phyloP scores from a whole-genome alignment of 37 sponge, comb jelly and placozoan species.

The Haliclona indistincta region DNA sequence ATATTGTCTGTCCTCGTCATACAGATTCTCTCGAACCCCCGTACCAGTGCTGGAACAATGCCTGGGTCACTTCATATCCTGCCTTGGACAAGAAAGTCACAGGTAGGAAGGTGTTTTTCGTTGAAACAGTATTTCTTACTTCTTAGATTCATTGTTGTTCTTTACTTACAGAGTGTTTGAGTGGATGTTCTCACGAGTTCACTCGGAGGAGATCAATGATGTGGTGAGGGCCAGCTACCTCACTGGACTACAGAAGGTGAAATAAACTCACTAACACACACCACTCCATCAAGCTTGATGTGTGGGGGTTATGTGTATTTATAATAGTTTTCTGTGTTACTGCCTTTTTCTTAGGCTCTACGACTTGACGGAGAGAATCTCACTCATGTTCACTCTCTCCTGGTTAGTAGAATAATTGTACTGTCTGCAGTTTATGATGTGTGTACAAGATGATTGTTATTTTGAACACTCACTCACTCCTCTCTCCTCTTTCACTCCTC shows the following conservation, averaged over 20 bases:
- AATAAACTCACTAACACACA: neutral
- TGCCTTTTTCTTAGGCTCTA: constrained; percentile 12
- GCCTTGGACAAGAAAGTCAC: constrained; percentile 41
- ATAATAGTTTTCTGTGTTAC: neutral
- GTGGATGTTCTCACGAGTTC: constrained; percentile 66
- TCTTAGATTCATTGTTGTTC: neutral
- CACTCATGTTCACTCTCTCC: constrained; percentile 20
- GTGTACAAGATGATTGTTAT: too few species aligned
- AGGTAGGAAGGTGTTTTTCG: constrained; percentile 16
- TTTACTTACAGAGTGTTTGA: constrained; percentile 57
- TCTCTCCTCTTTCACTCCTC: neutral
- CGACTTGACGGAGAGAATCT: neutral
- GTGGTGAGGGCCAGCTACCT: constrained; percentile 59
- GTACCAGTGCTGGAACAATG: constrained; percentile 41
- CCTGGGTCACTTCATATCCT: constrained; percentile 30
- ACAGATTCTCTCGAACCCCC: neutral
- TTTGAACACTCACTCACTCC: too few species aligned
- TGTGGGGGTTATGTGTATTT: neutral
- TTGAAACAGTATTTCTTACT: neutral
- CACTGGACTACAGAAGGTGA: constrained; percentile 63
- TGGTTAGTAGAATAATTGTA: constrained; percentile 20
- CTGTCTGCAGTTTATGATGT: neutral
- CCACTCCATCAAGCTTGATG: neutral
- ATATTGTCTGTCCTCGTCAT: neutral
- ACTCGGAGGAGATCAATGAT: constrained; percentile 42